These are phyloP conservation scores for Seriola quinqueradiata DNA, from an alignment of 2,113 vertebrate genomes.

Conservation along the genomic window DNA sequence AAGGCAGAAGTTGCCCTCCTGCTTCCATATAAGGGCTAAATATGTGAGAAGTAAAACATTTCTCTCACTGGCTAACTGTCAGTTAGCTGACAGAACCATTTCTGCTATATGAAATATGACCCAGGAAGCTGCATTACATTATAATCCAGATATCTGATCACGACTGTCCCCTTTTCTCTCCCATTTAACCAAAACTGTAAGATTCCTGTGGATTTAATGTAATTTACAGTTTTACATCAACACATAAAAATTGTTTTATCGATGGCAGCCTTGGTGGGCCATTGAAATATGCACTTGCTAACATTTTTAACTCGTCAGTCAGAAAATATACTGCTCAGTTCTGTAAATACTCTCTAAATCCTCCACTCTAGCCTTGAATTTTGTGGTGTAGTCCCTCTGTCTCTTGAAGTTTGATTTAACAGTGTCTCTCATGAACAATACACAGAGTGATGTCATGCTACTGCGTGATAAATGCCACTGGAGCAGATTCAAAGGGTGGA, in stretches of 20 bases:
- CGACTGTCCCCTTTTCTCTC: background rate
- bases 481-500: slow-evolving; percentile 72
- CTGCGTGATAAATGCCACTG: slow-evolving; percentile 69
- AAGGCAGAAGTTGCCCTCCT: slow-evolving; percentile 12
- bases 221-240: slow-evolving; percentile 30
- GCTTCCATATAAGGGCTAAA: slow-evolving; percentile 24
- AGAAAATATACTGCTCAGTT: slow-evolving; percentile 29
- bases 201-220: slow-evolving; percentile 36
- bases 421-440: slow-evolving; percentile 64
- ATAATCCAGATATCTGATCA: slow-evolving; percentile 46
- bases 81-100: slow-evolving; percentile 9
- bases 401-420: slow-evolving; percentile 71
- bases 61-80: background rate
- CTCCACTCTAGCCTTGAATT: slow-evolving; percentile 34
- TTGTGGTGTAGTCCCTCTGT: slow-evolving; percentile 50
- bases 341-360: slow-evolving; percentile 38
- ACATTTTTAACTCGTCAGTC: slow-evolving; percentile 29
- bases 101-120: slow-evolving; percentile 46
- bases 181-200: slow-evolving; percentile 4
- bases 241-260: slow-evolving; percentile 47
- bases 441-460: slow-evolving; percentile 72
- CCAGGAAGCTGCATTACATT: slow-evolving; percentile 51
- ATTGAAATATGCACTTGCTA: slow-evolving; percentile 29
- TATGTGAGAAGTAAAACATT: slow-evolving; percentile 10
- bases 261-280: slow-evolving; percentile 25